A percentile compares a stretch with the other conserved stretches of the same genome.
Evolutionary conservation across 2,797 vertebrate genomes (phyloP).

Genomic region (Darevskia nairensis): DNA sequence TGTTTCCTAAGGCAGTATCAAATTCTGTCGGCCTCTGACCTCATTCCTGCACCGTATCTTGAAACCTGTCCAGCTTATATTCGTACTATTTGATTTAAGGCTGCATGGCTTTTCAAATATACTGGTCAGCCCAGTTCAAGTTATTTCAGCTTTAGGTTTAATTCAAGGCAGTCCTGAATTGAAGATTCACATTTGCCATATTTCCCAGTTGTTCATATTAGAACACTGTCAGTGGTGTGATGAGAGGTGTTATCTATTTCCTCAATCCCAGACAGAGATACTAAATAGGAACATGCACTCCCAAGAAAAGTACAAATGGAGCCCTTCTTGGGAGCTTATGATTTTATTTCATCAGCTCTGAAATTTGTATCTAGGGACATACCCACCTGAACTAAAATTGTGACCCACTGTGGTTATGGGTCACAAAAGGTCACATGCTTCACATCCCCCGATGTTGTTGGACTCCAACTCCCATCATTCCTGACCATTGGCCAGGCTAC

Average conservation of each 20-base stretch:
- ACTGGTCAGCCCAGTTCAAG: not conserved
- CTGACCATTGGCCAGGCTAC: too few species aligned
- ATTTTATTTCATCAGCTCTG: not conserved
- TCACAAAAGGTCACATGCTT: not conserved
- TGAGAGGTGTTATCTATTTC: not conserved
- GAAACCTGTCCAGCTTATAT: slow-evolving; percentile 18
- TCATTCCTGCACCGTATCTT: rapidly evolving
- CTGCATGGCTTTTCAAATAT: slow-evolving; percentile 4
- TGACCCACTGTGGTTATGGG: not conserved
- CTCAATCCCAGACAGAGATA: slow-evolving; percentile 36
- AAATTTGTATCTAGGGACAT: not conserved
- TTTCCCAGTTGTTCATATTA: slow-evolving; percentile 57
- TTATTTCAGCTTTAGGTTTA: not conserved
- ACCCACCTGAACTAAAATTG: not conserved
- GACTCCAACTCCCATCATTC: too few species aligned
- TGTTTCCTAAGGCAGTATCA: not conserved
- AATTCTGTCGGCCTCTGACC: slow-evolving; percentile 19
- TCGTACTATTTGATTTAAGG: slow-evolving; percentile 34
- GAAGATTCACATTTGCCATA: not conserved
- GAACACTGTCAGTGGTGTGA: not conserved
- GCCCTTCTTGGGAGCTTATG: not conserved
- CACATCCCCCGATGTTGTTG: not conserved
- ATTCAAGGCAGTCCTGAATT: slow-evolving; percentile 26
- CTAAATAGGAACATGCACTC: not conserved
- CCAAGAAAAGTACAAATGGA: not conserved